Evolutionary conservation across 2,888 invertebrate species (phyloP).

Genomic region (Lymantria dispar): DNA sequence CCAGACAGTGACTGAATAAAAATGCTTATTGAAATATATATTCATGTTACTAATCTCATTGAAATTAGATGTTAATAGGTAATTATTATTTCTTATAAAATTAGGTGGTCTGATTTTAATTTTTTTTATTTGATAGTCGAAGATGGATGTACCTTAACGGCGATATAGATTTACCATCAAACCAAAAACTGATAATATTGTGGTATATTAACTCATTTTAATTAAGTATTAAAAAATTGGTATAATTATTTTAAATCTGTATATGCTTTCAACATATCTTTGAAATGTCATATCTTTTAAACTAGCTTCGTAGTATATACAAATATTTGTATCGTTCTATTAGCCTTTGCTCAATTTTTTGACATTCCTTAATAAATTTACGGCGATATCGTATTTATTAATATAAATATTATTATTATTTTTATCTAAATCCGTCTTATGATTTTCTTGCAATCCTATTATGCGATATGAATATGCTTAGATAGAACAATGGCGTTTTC

Average conservation of each 20-base stretch:
- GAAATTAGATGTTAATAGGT: not conserved
- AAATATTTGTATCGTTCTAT: constrained; percentile 25
- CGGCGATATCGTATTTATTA: not conserved
- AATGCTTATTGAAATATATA: not conserved
- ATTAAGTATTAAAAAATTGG: not conserved
- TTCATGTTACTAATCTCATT: not conserved
- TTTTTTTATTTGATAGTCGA: not conserved
- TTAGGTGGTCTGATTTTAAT: not conserved
- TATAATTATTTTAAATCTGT: not conserved
- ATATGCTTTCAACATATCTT: constrained; percentile 27
- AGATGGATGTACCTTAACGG: not conserved
- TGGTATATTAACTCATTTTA: too few species aligned
- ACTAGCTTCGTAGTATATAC: constrained; percentile 12
- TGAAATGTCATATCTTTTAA: constrained; percentile 26
- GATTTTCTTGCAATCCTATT: not conserved
- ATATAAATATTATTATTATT: not conserved
- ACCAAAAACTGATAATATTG: not conserved
- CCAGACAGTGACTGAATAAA: not conserved
- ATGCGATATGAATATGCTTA: not conserved
- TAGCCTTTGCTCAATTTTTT: constrained; percentile 57
- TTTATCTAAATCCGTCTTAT: not conserved
- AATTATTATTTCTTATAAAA: not conserved
- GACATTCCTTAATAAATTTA: constrained; percentile 47
- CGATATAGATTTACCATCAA: not conserved
- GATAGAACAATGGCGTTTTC: not conserved